A percentile compares a stretch with the other conserved stretches of the same genome.
Evolutionary conservation across 2,113 vertebrate species (phyloP).

Genomic region (Eupsittula cactorum): DNA sequence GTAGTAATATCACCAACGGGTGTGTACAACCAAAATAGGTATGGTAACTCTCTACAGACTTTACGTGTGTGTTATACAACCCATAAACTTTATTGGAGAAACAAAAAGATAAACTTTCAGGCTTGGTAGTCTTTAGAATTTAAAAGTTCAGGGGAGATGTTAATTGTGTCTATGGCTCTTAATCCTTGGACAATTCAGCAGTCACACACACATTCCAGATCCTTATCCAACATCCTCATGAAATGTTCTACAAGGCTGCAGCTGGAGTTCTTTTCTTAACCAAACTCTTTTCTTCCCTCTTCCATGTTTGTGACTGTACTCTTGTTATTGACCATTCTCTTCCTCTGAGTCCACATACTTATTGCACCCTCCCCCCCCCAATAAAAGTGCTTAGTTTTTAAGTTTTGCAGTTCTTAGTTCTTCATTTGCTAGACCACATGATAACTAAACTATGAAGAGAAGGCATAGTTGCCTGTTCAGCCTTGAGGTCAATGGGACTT

Average conservation of each 20-base stretch:
- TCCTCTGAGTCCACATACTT: not conserved
- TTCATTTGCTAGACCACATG: not conserved
- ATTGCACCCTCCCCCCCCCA: rapidly evolving
- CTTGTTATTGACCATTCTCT: not conserved
- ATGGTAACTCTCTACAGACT: not conserved
- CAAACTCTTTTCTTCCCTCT: not conserved
- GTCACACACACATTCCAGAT: not conserved
- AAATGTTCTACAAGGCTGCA: not conserved
- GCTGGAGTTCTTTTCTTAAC: not conserved
- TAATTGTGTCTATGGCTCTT: not conserved
- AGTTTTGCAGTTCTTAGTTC: not conserved
- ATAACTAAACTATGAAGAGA: not conserved
- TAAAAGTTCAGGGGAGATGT: not conserved
- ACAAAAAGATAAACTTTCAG: not conserved
- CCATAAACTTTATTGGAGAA: not conserved
- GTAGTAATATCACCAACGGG: not conserved
- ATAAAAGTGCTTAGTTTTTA: not conserved
- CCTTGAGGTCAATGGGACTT: not conserved
- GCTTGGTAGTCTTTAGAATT: not conserved
- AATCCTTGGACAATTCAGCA: not conserved
- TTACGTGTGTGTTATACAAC: not conserved
- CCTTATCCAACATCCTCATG: not conserved
- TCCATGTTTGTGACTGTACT: not conserved
- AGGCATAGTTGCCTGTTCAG: not conserved
- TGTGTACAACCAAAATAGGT: not conserved